Conservation (phyloP, 1,140 invertebrate genomes). For the Archegozetes longisetosus region DNA sequence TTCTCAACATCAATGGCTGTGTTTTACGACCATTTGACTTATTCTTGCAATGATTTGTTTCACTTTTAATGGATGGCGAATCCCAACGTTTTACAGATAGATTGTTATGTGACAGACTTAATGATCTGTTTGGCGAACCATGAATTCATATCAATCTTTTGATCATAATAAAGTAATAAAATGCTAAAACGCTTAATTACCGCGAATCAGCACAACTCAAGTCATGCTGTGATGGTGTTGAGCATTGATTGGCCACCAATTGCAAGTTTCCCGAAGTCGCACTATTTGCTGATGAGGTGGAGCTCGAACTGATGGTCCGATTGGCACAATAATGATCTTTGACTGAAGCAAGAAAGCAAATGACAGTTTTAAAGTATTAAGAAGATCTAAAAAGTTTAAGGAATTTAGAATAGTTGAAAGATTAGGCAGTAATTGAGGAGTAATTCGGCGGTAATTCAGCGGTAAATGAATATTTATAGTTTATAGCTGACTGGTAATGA, state of each 20-base stretch:
- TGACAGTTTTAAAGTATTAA: too few species aligned
- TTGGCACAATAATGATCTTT: neutral
- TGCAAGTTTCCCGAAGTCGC: neutral
- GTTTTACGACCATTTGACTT: neutral
- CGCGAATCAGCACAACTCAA: neutral
- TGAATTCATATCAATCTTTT: neutral
- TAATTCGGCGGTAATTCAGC: too few species aligned
- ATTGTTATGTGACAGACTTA: neutral
- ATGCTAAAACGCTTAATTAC: too few species aligned
- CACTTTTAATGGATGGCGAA: neutral
- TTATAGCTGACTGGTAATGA: too few species aligned
- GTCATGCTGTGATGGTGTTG: neutral
- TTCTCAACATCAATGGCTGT: conserved; percentile 10
- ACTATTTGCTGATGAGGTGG: neutral
- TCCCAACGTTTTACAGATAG: neutral
- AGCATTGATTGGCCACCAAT: neutral
- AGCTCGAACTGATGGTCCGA: neutral
- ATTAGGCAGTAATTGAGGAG: too few species aligned
- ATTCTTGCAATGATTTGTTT: neutral
- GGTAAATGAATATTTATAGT: too few species aligned
- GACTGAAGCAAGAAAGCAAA: neutral
- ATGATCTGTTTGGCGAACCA: neutral
- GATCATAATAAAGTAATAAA: too few species aligned
- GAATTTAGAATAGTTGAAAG: too few species aligned
- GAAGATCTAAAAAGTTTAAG: too few species aligned